A percentile compares a stretch with the other conserved stretches of the same genome.
Conservation (phyloP, 2,797 vertebrate species). For the Xyrichtys novacula region DNA sequence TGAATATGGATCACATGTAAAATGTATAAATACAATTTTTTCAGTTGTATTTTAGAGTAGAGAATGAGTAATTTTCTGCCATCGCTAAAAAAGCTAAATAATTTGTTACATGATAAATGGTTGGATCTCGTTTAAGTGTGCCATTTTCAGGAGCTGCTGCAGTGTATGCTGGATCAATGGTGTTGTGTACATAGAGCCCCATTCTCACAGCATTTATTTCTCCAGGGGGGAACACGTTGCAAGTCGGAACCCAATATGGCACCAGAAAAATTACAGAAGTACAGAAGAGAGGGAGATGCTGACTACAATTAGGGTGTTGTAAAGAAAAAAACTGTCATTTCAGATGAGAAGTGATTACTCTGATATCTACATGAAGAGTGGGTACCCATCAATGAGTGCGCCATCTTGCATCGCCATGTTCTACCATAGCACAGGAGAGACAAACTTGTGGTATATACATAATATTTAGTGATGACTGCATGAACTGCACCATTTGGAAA, state of each 20-base stretch:
- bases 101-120: background rate
- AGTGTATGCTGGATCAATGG: slow-evolving; percentile 6
- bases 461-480: too few relatives aligned
- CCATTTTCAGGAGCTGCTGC: background rate
- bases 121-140: background rate
- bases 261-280: background rate
- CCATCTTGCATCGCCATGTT: too few relatives aligned
- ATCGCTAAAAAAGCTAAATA: background rate
- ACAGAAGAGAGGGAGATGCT: background rate
- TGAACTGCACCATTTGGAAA: too few relatives aligned
- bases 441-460: too few relatives aligned
- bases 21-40: background rate
- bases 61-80: background rate
- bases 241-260: background rate
- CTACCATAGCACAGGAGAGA: too few relatives aligned
- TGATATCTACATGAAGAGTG: too few relatives aligned
- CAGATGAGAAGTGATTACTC: too few relatives aligned
- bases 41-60: background rate
- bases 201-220: background rate
- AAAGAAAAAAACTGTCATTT: background rate
- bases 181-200: background rate
- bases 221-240: background rate
- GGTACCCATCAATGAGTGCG: too few relatives aligned
- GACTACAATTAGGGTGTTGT: background rate
- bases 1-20: background rate